These are phyloP conservation scores for Clarias platycephalus DNA, from an alignment of 2,797 vertebrate species.

Conservation along the genomic window DNA sequence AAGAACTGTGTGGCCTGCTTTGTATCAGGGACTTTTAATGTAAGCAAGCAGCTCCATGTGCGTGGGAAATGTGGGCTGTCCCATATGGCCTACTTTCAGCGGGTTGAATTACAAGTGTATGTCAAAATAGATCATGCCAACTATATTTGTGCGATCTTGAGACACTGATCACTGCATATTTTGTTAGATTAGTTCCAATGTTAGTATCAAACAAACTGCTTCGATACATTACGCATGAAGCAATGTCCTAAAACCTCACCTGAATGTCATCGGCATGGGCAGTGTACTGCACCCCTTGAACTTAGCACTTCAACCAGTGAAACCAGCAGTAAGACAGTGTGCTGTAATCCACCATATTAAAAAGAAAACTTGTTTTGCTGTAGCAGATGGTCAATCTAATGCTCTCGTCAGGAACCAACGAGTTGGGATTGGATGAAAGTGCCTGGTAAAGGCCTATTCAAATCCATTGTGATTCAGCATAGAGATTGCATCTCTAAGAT, in stretches of 20 bases:
- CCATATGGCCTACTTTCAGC: background rate
- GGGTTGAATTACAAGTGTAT: background rate
- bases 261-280: background rate
- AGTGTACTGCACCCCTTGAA: background rate
- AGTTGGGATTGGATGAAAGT: background rate
- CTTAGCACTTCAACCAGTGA: background rate
- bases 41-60: background rate
- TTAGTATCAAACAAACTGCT: too few relatives aligned
- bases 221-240: background rate
- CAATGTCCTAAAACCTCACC: too few relatives aligned
- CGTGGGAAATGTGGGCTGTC: background rate
- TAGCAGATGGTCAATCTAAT: background rate
- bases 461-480: background rate
- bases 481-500: background rate
- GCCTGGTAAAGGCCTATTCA: background rate
- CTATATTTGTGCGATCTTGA: background rate
- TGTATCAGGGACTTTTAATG: background rate
- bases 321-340: background rate
- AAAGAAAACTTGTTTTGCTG: background rate
- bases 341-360: background rate
- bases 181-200: background rate
- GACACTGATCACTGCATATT: background rate
- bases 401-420: background rate
- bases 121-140: background rate
- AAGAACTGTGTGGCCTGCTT: background rate